These are phyloP conservation scores for Strongylocentrotus purpuratus DNA, from an alignment of 35 echinoderm and acorn worm genomes.

Conservation along the genomic window DNA sequence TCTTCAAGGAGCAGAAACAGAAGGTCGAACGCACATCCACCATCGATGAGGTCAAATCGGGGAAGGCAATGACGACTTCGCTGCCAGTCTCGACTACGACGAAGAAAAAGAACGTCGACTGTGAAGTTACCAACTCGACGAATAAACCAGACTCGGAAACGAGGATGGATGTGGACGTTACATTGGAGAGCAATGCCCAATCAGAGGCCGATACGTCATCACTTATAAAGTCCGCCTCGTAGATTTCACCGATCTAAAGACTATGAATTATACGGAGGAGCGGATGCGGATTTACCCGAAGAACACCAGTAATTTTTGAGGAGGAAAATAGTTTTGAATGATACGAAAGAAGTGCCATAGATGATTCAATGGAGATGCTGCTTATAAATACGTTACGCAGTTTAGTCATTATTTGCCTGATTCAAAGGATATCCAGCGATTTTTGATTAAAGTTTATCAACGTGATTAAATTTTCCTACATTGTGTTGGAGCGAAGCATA, in stretches of 20 bases:
- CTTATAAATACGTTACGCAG: background rate
- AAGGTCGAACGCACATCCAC: background rate
- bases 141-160: background rate
- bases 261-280: background rate
- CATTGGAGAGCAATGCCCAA: background rate
- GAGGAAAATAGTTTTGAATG: background rate
- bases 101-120: background rate
- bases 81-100: background rate
- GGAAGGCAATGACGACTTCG: background rate
- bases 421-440: background rate
- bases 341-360: background rate
- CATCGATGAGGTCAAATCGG: background rate
- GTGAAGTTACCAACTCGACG: background rate
- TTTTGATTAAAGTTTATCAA: background rate
- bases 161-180: background rate
- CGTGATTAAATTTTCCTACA: background rate
- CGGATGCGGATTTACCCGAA: background rate
- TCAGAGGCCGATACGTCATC: background rate
- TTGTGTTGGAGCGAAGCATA: background rate
- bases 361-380: background rate
- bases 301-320: background rate
- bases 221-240: background rate
- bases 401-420: background rate
- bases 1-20: constrained; percentile 65
- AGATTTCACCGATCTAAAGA: background rate